A percentile compares a stretch with the other conserved stretches of the same genome.
Conservation (phyloP, 2,888 invertebrate genomes). For the Sisyra terminalis region DNA sequence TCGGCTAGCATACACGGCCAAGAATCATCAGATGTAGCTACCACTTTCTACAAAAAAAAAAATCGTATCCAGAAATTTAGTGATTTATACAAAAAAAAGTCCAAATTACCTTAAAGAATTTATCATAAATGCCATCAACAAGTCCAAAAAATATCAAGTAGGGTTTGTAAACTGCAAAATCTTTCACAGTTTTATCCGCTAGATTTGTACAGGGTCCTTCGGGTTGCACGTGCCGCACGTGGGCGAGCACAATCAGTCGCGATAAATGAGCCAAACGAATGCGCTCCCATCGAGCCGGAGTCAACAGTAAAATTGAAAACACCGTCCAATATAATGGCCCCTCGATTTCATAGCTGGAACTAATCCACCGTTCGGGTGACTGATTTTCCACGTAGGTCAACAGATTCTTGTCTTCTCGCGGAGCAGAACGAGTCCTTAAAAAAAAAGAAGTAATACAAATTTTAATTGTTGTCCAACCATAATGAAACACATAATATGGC, state of each 20-base stretch:
- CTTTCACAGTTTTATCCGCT: constrained; percentile 35
- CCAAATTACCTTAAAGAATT: constrained; percentile 61
- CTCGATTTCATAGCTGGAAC: constrained; percentile 78
- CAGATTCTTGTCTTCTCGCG: constrained; percentile 64
- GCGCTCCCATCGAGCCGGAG: constrained; percentile 61
- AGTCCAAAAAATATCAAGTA: constrained; percentile 74
- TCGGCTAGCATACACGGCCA: constrained; percentile 86
- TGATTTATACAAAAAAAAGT: not conserved
- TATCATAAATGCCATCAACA: constrained; percentile 66
- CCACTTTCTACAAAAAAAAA: constrained; percentile 39
- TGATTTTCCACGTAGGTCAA: constrained; percentile 51
- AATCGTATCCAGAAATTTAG: not conserved
- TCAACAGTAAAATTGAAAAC: constrained; percentile 62
- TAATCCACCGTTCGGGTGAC: constrained; percentile 48
- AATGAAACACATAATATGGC: too few relatives aligned
- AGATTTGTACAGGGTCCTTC: constrained; percentile 39
- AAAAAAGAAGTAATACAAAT: constrained; percentile 5
- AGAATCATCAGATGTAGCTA: constrained; percentile 54
- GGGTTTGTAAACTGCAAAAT: constrained; percentile 70
- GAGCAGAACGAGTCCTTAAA: constrained; percentile 50
- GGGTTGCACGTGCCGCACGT: constrained; percentile 51
- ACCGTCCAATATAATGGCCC: constrained; percentile 81
- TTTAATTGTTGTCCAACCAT: too few relatives aligned
- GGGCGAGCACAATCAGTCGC: constrained; percentile 60
- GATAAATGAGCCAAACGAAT: constrained; percentile 54